These are phyloP conservation scores for Meteorus sp. DNA, from an alignment of 1,140 invertebrate species.

Conservation along the genomic window DNA sequence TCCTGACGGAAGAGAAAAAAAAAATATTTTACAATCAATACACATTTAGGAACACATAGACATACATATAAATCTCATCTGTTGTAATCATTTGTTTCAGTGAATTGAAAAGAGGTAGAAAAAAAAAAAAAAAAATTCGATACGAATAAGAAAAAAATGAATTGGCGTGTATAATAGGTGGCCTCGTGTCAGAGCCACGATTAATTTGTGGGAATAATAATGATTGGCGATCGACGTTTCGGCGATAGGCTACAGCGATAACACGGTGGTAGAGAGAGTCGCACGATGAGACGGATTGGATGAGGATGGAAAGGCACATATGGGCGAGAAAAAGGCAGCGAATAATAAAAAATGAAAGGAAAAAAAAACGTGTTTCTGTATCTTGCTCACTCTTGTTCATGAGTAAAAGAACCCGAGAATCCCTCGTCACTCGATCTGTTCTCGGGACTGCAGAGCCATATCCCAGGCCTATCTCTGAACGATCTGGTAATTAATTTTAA, in stretches of 20 bases:
- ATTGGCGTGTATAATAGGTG: constrained; percentile 26
- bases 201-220: constrained; percentile 40
- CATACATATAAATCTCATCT: too few relatives aligned
- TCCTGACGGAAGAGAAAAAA: too few relatives aligned
- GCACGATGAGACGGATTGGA: constrained; percentile 21
- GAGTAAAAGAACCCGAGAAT: constrained; percentile 16
- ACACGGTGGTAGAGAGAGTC: constrained; percentile 24
- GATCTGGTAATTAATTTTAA: constrained; percentile 45
- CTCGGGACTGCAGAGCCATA: constrained; percentile 18
- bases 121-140: too few relatives aligned
- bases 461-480: constrained; percentile 29
- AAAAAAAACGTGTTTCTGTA: constrained; percentile 9
- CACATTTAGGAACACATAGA: too few relatives aligned
- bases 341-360: too few relatives aligned
- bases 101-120: too few relatives aligned
- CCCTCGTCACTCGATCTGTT: constrained; percentile 35
- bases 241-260: constrained; percentile 33
- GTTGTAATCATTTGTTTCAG: too few relatives aligned
- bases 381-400: background rate
- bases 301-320: background rate
- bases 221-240: constrained; percentile 37
- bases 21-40: too few relatives aligned
- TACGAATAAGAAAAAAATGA: background rate
- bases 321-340: too few relatives aligned
- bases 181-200: constrained; percentile 33